phyloP scores from a whole-genome alignment of 2,797 vertebrate genomes.

The Tiaroga cobitis region DNA sequence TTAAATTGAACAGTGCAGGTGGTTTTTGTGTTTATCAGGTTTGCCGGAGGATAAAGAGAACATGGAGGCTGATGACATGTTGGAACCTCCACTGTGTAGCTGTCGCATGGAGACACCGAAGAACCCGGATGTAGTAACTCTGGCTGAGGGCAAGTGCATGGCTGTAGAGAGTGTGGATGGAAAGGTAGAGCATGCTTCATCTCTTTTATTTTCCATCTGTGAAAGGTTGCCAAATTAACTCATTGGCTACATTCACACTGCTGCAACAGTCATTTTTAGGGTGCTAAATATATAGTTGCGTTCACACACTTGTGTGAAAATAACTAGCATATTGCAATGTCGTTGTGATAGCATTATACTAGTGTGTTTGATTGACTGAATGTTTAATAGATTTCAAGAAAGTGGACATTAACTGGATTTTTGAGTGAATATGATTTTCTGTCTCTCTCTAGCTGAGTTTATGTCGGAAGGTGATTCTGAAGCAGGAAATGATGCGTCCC shows the following conservation, averaged over 20 bases:
- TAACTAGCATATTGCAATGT: background rate
- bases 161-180: constrained; percentile 90
- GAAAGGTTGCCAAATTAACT: background rate
- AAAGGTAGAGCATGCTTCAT: constrained; percentile 75
- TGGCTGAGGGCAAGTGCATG: constrained; percentile 93
- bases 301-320: background rate
- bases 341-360: background rate
- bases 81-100: constrained; percentile 94
- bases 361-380: background rate
- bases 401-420: background rate
- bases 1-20: background rate
- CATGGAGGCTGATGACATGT: constrained; percentile 84
- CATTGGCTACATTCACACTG: background rate
- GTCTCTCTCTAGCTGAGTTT: constrained; percentile 80
- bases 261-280: background rate
- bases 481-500: constrained; percentile 96
- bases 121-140: constrained; percentile 81
- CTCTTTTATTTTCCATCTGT: background rate
- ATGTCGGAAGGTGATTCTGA: constrained; percentile 89
- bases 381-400: background rate
- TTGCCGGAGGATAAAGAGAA: constrained; percentile 73
- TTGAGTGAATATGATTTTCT: background rate
- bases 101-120: constrained; percentile 96
- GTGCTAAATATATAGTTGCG: background rate
- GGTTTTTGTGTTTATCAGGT: constrained; percentile 48